Evolutionary conservation across 2,113 vertebrate genomes (phyloP).

Genomic region (Pithys albifrons): DNA sequence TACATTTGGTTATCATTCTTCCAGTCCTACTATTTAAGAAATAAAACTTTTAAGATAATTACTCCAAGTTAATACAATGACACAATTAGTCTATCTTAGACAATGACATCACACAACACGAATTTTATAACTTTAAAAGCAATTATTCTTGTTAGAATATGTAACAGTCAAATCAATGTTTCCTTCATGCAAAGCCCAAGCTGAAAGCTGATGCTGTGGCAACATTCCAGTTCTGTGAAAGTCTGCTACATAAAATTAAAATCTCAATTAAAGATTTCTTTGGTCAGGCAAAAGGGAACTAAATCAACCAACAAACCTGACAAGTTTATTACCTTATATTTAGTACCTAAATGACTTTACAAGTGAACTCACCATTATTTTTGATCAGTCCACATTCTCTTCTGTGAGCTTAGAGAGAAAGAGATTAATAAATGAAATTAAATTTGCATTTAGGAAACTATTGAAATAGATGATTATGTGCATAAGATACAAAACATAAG

Average conservation of each 20-base stretch:
- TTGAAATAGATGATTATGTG: not conserved
- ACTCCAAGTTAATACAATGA: not conserved
- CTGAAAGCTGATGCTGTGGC: not conserved
- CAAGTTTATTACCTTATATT: not conserved
- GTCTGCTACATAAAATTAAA: not conserved
- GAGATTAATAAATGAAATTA: not conserved
- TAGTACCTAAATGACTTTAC: not conserved
- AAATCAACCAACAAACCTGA: not conserved
- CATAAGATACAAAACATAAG: not conserved
- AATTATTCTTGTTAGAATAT: not conserved
- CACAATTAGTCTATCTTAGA: not conserved
- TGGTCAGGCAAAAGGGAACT: not conserved
- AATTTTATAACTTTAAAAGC: not conserved
- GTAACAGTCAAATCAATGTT: not conserved
- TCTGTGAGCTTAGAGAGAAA: not conserved
- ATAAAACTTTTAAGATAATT: not conserved
- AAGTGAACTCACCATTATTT: slow-evolving; percentile 8
- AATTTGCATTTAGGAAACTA: not conserved
- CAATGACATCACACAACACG: not conserved
- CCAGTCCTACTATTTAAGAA: not conserved
- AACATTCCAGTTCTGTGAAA: not conserved
- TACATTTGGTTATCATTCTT: not conserved
- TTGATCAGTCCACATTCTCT: not conserved
- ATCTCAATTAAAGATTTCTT: not conserved
- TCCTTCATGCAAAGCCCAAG: not conserved